Percentiles rank a stretch among this genome's conserved stretches.
Conservation (phyloP, 92 coral and sea anemone species). For the Actinostola sp. region DNA sequence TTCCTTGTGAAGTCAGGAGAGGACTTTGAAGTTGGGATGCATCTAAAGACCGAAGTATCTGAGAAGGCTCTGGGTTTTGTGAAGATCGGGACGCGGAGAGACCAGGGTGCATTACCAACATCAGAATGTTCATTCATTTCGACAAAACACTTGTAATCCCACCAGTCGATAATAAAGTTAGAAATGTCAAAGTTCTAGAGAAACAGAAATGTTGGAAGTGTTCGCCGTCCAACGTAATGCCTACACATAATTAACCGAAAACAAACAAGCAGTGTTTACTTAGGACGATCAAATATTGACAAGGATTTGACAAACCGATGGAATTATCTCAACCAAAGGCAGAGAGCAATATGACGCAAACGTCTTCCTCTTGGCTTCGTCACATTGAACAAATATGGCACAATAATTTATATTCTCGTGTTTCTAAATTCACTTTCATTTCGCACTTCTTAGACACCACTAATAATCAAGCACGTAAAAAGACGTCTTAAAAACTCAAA, state of each 20-base stretch:
- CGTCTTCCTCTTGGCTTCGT: not conserved
- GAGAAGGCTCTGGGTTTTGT: conserved; percentile 58
- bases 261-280: conserved; percentile 31
- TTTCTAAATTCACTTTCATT: conserved; percentile 35
- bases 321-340: not conserved
- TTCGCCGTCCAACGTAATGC: not conserved
- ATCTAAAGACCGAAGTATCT: conserved; percentile 62
- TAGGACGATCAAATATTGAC: conserved; percentile 17
- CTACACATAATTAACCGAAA: conserved; percentile 1
- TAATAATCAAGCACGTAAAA: not conserved
- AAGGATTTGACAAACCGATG: not conserved
- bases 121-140: not conserved
- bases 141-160: not conserved
- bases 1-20: conserved; percentile 24
- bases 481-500: not conserved
- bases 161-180: not conserved
- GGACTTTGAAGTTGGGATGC: conserved; percentile 27
- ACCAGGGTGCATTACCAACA: conserved; percentile 21
- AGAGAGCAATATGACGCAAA: not conserved
- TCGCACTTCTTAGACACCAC: not conserved
- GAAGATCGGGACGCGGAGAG: conserved; percentile 10
- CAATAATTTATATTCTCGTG: not conserved
- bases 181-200: not conserved
- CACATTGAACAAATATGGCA: not conserved
- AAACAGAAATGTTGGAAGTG: conserved; percentile 6